Evolutionary conservation across 2,888 invertebrate genomes (phyloP), one percentile per base, ranked within the genome.

Genomic region (Chromoteleia sp.): DNA sequence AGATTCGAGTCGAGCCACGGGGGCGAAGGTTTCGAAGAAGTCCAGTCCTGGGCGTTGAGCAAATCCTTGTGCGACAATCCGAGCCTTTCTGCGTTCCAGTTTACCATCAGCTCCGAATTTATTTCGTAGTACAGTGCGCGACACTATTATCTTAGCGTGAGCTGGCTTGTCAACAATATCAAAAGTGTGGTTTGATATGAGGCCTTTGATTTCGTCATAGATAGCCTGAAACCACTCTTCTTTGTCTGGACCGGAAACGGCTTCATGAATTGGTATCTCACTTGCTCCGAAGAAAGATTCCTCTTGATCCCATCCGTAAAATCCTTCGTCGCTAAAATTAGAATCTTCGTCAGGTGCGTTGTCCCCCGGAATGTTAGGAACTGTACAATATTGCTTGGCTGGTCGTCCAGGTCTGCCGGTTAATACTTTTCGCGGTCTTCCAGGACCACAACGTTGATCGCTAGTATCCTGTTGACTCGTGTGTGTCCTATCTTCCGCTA

Each of bases 101-200:
- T 43, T 2, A 3, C 41, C 41, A 15, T 15, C 12, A 5, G 15
- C 2, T 15, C 41, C 5, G 10, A 10, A 21, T n/a, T 52, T 52
- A 15, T 52, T 52, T 5, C 52, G 2, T 2, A 52, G 52, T 2
- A 52, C 30, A n/a, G n/a, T n/a, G n/a, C n/a, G n/a, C 81, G n/a
- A 19, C 76, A 76, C 48, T 10, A 81, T 81, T 1, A 73, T 43
- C 14, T 75, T 76, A 3, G 8, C 12, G 14, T 50, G 14, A 2
- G 3, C 17, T 2, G 59, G 58, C 25, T 45, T 19, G 21, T 79
- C 41, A 0, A 59, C 43, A 4, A 79, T n/a, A 0, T 50, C 41
- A 59, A 58, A 79, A 6, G 67, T 79, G 33, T 59, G 43, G 29
- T 73, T 79, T 7, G 41, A 0, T 5, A 71, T 17, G 7, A 75